A percentile compares a stretch with the other conserved stretches of the same genome.
Evolutionary conservation across 2,113 vertebrate species (phyloP).

Genomic region (Erpornis zantholeuca): DNA sequence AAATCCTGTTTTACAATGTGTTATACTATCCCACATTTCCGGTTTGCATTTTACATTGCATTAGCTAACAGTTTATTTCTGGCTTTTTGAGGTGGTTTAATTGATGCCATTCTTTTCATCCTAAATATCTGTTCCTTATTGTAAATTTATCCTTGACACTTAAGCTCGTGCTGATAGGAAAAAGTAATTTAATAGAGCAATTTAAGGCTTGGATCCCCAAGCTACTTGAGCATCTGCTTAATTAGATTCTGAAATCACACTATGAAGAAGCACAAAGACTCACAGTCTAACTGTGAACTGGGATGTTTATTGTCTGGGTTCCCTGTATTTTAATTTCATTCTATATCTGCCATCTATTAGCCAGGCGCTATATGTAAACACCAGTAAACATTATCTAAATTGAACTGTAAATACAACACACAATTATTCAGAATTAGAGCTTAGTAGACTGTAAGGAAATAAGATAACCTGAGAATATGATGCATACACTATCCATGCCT

Average conservation of each 20-base stretch:
- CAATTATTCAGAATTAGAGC: not conserved
- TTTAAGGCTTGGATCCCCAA: not conserved
- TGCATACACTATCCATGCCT: not conserved
- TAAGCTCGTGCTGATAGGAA: not conserved
- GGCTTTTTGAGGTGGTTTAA: not conserved
- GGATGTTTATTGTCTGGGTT: slow-evolving; percentile 4
- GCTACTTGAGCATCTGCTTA: slow-evolving; percentile 14
- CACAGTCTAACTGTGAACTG: not conserved
- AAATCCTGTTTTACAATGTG: not conserved
- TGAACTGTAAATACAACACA: not conserved
- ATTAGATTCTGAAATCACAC: slow-evolving; percentile 24
- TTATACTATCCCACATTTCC: not conserved
- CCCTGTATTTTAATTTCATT: not conserved
- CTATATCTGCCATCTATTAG: not conserved
- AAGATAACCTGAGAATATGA: not conserved
- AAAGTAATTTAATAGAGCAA: not conserved
- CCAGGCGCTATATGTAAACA: not conserved
- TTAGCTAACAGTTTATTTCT: not conserved
- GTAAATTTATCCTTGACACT: not conserved
- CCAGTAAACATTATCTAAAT: not conserved
- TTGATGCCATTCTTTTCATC: not conserved
- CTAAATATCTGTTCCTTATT: not conserved
- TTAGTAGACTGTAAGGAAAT: not conserved
- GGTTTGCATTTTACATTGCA: not conserved
- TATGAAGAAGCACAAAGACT: not conserved